Conservation (phyloP, 1,140 invertebrate genomes). For the Dermatophagoides farinae region DNA sequence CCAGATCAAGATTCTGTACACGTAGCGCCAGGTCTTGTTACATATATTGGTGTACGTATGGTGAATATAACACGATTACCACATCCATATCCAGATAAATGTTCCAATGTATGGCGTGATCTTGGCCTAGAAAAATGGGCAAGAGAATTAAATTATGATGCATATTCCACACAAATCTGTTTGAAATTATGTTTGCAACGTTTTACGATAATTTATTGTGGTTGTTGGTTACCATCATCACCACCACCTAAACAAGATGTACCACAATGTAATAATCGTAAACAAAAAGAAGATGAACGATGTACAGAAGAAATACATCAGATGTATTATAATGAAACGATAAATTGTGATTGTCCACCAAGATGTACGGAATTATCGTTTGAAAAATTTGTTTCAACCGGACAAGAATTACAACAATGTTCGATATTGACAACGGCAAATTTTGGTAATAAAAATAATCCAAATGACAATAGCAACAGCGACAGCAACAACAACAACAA, state of each 20-base stretch:
- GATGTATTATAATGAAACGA: conserved; percentile 12
- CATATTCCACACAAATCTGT: conserved; percentile 16
- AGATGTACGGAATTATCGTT: conserved; percentile 11
- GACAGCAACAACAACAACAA: neutral
- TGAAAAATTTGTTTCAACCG: conserved; percentile 15
- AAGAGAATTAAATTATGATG: neutral
- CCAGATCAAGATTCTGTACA: conserved; percentile 17
- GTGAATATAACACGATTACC: conserved; percentile 15
- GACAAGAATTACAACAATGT: conserved; percentile 14
- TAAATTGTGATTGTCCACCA: conserved; percentile 14
- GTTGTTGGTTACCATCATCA: conserved; percentile 12
- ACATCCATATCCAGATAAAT: conserved; percentile 14
- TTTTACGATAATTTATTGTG: conserved; percentile 8
- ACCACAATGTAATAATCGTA: conserved; percentile 3
- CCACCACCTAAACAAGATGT: conserved; percentile 1
- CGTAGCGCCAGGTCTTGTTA: conserved; percentile 15
- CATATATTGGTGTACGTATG: conserved; percentile 16
- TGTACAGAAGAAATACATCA: conserved; percentile 6
- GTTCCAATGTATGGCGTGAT: conserved; percentile 12
- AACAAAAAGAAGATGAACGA: conserved; percentile 5
- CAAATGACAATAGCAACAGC: neutral
- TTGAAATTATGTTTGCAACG: conserved; percentile 14
- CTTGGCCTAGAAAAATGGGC: conserved; percentile 8
- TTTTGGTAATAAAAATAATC: neutral
- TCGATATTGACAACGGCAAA: conserved; percentile 10